These are phyloP conservation scores for Toxotes jaculatrix DNA, from an alignment of 2,113 vertebrate species.

Conservation along the genomic window DNA sequence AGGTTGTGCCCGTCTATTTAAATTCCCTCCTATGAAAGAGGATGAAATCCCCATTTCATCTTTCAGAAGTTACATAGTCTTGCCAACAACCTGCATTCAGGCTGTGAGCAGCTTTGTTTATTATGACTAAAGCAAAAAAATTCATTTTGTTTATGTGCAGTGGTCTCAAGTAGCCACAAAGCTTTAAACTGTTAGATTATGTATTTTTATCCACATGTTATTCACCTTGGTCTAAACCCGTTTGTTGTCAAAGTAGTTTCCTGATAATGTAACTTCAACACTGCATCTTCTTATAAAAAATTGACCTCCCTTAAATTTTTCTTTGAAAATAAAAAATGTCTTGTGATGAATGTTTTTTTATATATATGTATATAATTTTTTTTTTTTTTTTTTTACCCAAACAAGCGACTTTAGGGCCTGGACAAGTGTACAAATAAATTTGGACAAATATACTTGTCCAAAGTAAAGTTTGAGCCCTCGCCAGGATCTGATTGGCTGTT, in stretches of 20 bases:
- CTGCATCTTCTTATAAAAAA: too few species aligned
- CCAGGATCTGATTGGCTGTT: constrained; percentile 33
- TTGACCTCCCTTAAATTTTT: too few species aligned
- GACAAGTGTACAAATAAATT: too few species aligned
- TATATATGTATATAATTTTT: too few species aligned
- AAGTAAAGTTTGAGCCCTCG: background rate
- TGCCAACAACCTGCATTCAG: background rate
- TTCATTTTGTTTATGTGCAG: background rate
- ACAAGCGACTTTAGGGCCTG: too few species aligned
- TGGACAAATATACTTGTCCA: too few species aligned
- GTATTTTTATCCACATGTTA: background rate
- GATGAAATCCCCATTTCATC: background rate
- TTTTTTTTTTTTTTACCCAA: too few species aligned
- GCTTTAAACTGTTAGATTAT: constrained; percentile 25
- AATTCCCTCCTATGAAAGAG: background rate
- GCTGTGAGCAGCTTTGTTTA: constrained; percentile 1
- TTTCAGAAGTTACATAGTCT: background rate
- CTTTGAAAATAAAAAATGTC: too few species aligned
- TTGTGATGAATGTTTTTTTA: too few species aligned
- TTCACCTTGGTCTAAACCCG: too few species aligned
- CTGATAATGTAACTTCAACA: too few species aligned
- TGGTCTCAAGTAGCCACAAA: background rate
- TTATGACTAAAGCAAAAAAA: background rate
- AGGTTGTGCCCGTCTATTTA: background rate
- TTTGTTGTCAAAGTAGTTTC: too few species aligned